phyloP scores from a whole-genome alignment of 2,888 invertebrate genomes.

The Himalopsyche anomala region DNA sequence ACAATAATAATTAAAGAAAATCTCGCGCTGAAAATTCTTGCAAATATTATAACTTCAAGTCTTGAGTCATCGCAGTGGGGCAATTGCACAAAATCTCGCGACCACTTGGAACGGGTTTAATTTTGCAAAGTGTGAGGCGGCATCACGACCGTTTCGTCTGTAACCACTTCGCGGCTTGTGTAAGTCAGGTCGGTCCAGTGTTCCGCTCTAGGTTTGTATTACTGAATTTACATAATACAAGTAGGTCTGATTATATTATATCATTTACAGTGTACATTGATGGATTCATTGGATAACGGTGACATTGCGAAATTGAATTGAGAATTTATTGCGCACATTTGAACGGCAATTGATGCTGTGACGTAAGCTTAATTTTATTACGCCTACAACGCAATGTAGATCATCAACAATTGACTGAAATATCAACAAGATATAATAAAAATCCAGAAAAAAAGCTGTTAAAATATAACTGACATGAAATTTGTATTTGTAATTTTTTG shows the following conservation, averaged over 20 bases:
- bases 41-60: conserved; percentile 3
- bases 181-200: too few relatives aligned
- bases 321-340: neutral
- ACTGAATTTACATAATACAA: too few relatives aligned
- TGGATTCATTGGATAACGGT: neutral
- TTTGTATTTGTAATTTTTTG: too few relatives aligned
- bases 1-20: neutral
- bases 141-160: conserved; percentile 4
- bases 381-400: neutral
- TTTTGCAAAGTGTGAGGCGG: conserved; percentile 5
- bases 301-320: conserved; percentile 6
- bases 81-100: conserved; percentile 10
- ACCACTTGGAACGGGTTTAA: neutral
- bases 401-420: too few relatives aligned
- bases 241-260: too few relatives aligned
- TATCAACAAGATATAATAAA: too few relatives aligned
- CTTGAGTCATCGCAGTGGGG: neutral
- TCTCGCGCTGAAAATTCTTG: conserved; percentile 2
- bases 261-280: neutral
- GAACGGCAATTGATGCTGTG: neutral
- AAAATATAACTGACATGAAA: too few relatives aligned
- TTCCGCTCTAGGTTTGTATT: too few relatives aligned
- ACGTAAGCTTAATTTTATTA: neutral
- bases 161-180: too few relatives aligned
- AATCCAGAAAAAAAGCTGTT: too few relatives aligned